phyloP scores from a whole-genome alignment of 2,113 vertebrate genomes.

The Daubentonia madagascariensis region DNA sequence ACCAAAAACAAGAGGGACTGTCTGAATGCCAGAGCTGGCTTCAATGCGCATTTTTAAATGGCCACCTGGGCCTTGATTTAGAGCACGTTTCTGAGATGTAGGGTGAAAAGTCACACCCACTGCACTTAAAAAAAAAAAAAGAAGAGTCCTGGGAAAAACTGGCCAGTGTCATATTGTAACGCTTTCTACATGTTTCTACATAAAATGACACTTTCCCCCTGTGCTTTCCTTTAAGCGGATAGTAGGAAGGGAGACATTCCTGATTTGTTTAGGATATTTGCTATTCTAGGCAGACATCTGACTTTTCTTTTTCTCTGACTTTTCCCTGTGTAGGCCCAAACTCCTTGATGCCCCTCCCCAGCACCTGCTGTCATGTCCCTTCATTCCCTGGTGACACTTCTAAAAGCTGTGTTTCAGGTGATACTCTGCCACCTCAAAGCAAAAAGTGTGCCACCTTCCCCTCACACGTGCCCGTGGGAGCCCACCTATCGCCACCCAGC shows the following conservation, averaged over 20 bases:
- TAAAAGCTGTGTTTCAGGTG: background rate
- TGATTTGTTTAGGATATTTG: background rate
- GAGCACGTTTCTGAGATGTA: background rate
- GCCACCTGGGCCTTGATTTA: background rate
- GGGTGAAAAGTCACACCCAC: background rate
- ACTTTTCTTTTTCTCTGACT: background rate
- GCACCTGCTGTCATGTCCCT: background rate
- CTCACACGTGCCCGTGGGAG: fast-evolving
- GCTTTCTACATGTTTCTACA: background rate
- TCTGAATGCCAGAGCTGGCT: background rate
- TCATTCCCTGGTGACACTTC: background rate
- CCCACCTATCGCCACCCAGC: background rate
- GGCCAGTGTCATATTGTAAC: background rate
- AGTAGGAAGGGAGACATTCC: background rate
- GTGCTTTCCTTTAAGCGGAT: background rate
- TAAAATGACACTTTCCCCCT: background rate
- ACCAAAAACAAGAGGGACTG: background rate
- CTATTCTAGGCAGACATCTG: background rate
- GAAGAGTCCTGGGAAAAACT: background rate
- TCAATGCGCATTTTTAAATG: background rate
- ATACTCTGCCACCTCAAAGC: background rate
- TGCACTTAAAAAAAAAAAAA: background rate
- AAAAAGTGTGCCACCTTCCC: background rate
- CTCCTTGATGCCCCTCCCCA: background rate
- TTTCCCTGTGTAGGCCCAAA: background rate